A percentile compares a stretch with the other conserved stretches of the same genome.
Conservation (phyloP, 2,888 invertebrate genomes). For the Hanleya hanleyi region DNA sequence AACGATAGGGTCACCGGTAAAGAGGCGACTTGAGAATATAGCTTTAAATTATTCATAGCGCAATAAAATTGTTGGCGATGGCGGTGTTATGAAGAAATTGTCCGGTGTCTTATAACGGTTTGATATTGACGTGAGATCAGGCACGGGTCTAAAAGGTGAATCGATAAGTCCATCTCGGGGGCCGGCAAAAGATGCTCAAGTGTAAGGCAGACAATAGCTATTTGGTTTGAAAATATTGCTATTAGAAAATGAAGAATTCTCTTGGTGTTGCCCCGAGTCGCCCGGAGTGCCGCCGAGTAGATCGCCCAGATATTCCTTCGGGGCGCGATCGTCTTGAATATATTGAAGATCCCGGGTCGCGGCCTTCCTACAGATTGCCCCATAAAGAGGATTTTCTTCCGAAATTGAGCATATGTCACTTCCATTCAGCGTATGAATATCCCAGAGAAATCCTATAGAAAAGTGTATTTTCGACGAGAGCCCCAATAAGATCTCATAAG, state of each 20-base stretch:
- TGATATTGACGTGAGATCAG: not conserved
- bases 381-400: not conserved
- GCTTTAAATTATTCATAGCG: not conserved
- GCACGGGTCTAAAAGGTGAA: not conserved
- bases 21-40: not conserved
- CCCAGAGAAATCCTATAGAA: constrained; percentile 8
- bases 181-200: not conserved
- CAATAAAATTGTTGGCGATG: not conserved
- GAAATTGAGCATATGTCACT: constrained; percentile 9
- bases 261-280: not conserved
- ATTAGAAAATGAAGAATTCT: constrained; percentile 3
- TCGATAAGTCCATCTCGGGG: not conserved
- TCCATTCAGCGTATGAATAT: constrained; percentile 1
- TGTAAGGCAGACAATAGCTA: not conserved
- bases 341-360: not conserved
- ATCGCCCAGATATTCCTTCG: not conserved
- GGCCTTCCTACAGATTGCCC: not conserved
- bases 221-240: constrained; percentile 10
- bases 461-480: not conserved
- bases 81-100: not conserved
- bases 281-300: not conserved
- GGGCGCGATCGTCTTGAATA: not conserved
- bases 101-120: not conserved
- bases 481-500: not conserved
- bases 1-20: not conserved